Percentiles rank a stretch among this genome's conserved stretches.
Evolutionary conservation across 2,888 invertebrate species (phyloP).

Genomic region (Idaea biselata): DNA sequence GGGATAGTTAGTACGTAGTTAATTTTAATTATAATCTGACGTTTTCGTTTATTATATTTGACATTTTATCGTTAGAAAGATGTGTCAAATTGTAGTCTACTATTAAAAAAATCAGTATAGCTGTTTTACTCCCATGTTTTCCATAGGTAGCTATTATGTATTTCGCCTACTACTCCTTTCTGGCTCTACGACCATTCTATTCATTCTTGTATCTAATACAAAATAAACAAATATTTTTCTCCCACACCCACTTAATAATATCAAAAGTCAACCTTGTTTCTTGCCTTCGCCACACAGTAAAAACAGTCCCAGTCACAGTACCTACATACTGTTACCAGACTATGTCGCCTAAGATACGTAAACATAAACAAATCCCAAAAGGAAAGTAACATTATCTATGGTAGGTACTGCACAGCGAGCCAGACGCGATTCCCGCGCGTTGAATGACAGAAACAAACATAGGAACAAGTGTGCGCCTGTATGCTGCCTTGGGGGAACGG

Average conservation of each 20-base stretch:
- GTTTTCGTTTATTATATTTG: no score
- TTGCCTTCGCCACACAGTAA: neutral
- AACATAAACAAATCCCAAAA: conserved; percentile 46
- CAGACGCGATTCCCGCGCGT: conserved; percentile 50
- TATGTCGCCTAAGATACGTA: conserved; percentile 24
- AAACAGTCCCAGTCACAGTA: neutral
- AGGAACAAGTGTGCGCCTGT: conserved; percentile 68
- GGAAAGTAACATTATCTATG: conserved; percentile 47
- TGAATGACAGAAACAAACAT: conserved; percentile 79
- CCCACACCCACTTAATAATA: neutral
- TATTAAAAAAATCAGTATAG: no score
- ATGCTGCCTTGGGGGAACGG: conserved; percentile 29
- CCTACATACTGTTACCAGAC: neutral
- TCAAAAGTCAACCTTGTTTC: neutral
- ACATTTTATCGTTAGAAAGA: no score
- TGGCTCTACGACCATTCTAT: no score
- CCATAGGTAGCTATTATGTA: no score
- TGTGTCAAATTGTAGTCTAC: no score
- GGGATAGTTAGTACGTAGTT: no score
- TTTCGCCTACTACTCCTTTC: no score
- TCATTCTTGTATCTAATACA: no score
- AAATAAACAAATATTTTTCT: no score
- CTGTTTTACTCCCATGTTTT: no score
- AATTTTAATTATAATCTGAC: no score
- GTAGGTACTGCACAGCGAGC: conserved; percentile 35